Base-by-base conservation (phyloP, 2,888 invertebrate species). In the Drosophila anomelani region DNA sequence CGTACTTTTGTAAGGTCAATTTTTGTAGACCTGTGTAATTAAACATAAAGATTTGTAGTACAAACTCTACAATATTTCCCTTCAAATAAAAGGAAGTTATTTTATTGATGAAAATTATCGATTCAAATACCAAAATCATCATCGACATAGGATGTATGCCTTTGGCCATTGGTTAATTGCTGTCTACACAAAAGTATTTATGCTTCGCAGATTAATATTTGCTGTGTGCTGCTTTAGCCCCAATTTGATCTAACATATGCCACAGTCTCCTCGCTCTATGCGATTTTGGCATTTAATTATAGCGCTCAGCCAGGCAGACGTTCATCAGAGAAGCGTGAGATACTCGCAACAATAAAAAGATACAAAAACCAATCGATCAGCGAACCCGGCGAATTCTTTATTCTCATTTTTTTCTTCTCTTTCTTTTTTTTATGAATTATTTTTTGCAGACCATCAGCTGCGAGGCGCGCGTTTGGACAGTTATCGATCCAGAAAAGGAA, bases 401-500 rank as follows among this genome's bases (percentile, higher is more conserved):
- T 36, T 53, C 51, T 36, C 23, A 9, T 53, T n/a, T 57, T 57
- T 57, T 57, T 12, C 13, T 12, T 39, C 9, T 32, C 20, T 47
- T n/a, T n/a, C 10, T 29, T 12, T 46, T 64, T 61, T 41, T 23
- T 34, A 32, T 57, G 44, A 61, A 39, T 17, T 64, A 63, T 63
- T 64, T 66, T 63, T 51, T 44, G 55, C 60, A 34, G 38, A 32
- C 38, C 59, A 80, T 80, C 71, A 72, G 68, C 67, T 75, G 75
- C 51, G 55, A 67, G 80, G 76, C 83, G 80, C 81, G 62, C 81
- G 70, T 68, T 64, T 75, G 56, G 74, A 84, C 87, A 83, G 85
- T 83, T 84, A 84, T 86, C 69, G 87, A 85, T 80, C 74, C 74
- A 64, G 66, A 69, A 64, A 57, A 64, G 9, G 59, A 46, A 47